Evolutionary conservation across 2,797 vertebrate species (phyloP).

Genomic region (Tapera naevia): DNA sequence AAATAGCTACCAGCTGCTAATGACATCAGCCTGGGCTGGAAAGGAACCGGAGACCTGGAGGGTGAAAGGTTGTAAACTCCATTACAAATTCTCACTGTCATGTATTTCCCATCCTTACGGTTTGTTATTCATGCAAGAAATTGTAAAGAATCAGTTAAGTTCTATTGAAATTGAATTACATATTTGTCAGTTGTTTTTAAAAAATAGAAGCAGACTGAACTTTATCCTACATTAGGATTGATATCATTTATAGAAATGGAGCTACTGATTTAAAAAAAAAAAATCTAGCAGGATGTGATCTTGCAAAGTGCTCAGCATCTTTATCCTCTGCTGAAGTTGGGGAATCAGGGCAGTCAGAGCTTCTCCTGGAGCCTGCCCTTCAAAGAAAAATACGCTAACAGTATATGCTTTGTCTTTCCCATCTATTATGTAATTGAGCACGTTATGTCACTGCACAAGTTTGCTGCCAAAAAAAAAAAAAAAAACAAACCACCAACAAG

Average conservation of each 20-base stretch:
- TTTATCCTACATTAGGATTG: background rate
- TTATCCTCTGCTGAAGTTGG: background rate
- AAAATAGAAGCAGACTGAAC: background rate
- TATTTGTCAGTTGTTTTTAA: background rate
- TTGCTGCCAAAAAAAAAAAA: background rate
- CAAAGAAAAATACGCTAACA: slow-evolving; percentile 15
- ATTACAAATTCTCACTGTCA: background rate
- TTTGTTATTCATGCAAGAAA: background rate
- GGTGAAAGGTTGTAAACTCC: slow-evolving; percentile 12
- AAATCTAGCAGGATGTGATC: background rate
- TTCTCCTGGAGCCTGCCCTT: slow-evolving; percentile 5
- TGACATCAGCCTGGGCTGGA: background rate
- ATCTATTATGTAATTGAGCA: slow-evolving; percentile 50
- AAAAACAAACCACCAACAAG: background rate
- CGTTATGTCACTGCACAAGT: background rate
- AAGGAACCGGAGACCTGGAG: background rate
- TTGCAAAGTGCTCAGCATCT: background rate
- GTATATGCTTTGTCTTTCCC: slow-evolving; percentile 19
- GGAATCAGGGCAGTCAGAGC: background rate
- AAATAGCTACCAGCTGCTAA: background rate
- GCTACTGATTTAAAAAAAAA: background rate
- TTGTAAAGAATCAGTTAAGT: background rate
- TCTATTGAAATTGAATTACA: background rate
- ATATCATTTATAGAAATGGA: background rate
- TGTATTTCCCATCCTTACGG: rapidly evolving